Evolutionary conservation across 2,888 invertebrate species (phyloP).

Genomic region (Pardosa pseudoannulata): DNA sequence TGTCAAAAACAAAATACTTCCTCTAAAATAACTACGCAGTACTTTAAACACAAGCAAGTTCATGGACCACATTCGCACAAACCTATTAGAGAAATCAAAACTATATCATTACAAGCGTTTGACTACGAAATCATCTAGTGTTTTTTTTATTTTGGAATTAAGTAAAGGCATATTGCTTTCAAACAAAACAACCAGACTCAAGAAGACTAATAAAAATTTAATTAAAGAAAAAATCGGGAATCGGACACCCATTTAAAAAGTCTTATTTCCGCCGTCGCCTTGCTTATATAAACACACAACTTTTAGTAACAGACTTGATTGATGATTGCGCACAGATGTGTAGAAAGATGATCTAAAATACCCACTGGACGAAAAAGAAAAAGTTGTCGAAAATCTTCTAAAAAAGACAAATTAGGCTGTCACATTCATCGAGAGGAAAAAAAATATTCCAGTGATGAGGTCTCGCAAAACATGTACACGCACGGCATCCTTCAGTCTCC

Average conservation of each 20-base stretch:
- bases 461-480: constrained; percentile 45
- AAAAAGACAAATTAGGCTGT: constrained; percentile 53
- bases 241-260: constrained; percentile 13
- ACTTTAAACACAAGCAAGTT: too few species aligned
- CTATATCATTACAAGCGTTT: too few species aligned
- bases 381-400: constrained; percentile 24
- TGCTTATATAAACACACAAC: not conserved
- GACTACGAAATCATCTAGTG: too few species aligned
- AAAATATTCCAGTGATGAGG: constrained; percentile 47
- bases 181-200: too few species aligned
- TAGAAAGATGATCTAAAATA: constrained; percentile 37
- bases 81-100: too few species aligned
- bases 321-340: constrained; percentile 32
- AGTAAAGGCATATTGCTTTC: too few species aligned
- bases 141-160: too few species aligned
- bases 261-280: not conserved
- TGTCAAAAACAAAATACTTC: too few species aligned
- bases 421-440: constrained; percentile 14
- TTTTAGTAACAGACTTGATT: constrained; percentile 21
- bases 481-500: constrained; percentile 27
- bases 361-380: constrained; percentile 11
- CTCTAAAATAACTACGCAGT: too few species aligned
- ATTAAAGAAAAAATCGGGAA: constrained; percentile 13
- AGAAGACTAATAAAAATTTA: not conserved
- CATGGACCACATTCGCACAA: too few species aligned